Percentiles rank a stretch among this genome's conserved stretches.
phyloP scores from a whole-genome alignment of 1,140 invertebrate species.

The Microplitis demolitor region DNA sequence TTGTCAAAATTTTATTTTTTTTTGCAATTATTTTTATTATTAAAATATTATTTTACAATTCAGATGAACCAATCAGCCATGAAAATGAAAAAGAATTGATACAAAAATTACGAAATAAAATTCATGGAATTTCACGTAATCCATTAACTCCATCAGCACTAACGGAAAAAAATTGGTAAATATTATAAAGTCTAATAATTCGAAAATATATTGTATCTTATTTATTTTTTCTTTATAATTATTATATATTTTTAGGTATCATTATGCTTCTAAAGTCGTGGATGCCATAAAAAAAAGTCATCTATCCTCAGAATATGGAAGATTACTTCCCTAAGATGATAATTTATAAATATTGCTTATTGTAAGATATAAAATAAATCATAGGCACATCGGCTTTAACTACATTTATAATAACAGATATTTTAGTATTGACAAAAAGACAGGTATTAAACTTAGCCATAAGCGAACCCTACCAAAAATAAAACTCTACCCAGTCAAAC shows the following conservation, averaged over 20 bases:
- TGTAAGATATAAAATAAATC: conserved; percentile 5
- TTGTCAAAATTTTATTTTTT: conserved; percentile 13
- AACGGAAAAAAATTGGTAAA: conserved; percentile 74
- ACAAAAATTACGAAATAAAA: conserved; percentile 69
- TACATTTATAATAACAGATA: not conserved
- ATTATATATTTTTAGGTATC: conserved; percentile 63
- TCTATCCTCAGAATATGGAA: conserved; percentile 80
- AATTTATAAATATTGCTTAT: not conserved
- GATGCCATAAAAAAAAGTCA: conserved; percentile 83
- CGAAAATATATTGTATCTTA: conserved; percentile 8
- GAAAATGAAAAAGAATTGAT: conserved; percentile 71
- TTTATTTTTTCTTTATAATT: conserved; percentile 21
- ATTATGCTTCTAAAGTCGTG: conserved; percentile 81
- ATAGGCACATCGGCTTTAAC: not conserved
- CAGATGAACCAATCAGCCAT: conserved; percentile 68
- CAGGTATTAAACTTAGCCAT: too few species aligned
- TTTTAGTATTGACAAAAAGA: conserved; percentile 11
- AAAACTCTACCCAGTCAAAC: too few species aligned
- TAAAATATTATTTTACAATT: conserved; percentile 32
- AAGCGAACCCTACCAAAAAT: too few species aligned
- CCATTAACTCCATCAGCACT: conserved; percentile 69
- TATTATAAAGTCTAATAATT: conserved; percentile 1
- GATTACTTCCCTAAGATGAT: conserved; percentile 68
- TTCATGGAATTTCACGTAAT: conserved; percentile 70
- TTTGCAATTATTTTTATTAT: not conserved